Base-by-base conservation (phyloP, 2,113 vertebrate genomes). In the Catharus minimus region DNA sequence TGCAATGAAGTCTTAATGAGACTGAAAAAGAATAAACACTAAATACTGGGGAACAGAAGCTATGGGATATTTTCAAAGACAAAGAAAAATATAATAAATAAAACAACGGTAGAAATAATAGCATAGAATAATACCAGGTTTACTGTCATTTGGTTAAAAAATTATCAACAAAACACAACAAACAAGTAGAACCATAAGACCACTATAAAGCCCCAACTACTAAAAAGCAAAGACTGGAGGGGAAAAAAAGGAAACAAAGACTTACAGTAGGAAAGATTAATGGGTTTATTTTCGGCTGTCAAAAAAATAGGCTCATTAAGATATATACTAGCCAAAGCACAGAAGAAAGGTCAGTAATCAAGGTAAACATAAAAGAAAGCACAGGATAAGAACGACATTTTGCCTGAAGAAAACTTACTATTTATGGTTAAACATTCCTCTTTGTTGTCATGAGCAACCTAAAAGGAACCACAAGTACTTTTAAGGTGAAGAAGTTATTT, bases 381-480 rank as follows among this genome's bases (percentile, higher is more conserved):
- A 3, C 12, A 81, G 55, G 22, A 58, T 26, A 62, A 52, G 24
- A 3, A 75, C 9, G 8, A 44, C 26, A 36, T 47, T 92, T 90
- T 60, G 22, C 72, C 64, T 50, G 26, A 91, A 79, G 39, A 86
- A 89, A 82, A 75, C 58, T 79, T 88, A 58, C 61, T 30, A 39
- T 53, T 86, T 77, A 39, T 15, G 6, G 38, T 66, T n/a, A 69
- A 81, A 14, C 69, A 65, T 72, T 82, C 56, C 56, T 73, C 53
- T 79, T 80, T 77, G 32, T 26, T 56, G 66, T 72, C 27, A 44
- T 3, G 8, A 89, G 33, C 27, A 85, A 73, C 32, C 62, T 38
- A 77, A 82, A 74, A 94, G 71, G 62, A 93, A 95, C 39, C 13
- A 10, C 5, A 90, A 88, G 9, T 55, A 80, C 53, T 90, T 86